Conservation (phyloP, 2,113 vertebrate species). For the Loxodonta africana region DNA sequence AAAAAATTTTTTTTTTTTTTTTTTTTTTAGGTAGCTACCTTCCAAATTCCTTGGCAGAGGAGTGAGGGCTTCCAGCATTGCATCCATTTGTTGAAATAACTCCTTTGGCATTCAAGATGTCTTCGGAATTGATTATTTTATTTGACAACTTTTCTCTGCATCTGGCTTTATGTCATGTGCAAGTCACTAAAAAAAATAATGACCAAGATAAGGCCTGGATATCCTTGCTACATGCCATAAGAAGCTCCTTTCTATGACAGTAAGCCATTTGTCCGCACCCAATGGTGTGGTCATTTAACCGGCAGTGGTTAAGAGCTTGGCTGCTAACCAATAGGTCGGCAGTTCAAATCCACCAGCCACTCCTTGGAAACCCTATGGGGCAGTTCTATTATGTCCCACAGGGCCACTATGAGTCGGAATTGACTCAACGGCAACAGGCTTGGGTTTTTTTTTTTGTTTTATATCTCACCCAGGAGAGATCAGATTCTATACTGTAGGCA, state of each 20-base stretch:
- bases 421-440: too few relatives aligned
- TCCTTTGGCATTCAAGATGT: not conserved
- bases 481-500: not conserved
- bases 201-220: not conserved
- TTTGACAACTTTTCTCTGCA: conserved; percentile 32
- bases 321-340: too few relatives aligned
- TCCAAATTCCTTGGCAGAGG: too few relatives aligned
- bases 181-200: conserved; percentile 31
- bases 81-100: too few relatives aligned
- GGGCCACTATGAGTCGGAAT: too few relatives aligned
- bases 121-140: conserved; percentile 10
- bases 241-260: not conserved
- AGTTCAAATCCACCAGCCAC: too few relatives aligned
- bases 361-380: too few relatives aligned
- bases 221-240: not conserved
- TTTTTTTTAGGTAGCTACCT: too few relatives aligned
- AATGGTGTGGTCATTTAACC: not conserved
- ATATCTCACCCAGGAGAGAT: not conserved
- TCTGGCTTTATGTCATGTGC: not conserved
- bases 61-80: too few relatives aligned
- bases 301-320: not conserved
- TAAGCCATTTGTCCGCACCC: not conserved
- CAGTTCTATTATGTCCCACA: too few relatives aligned
- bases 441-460: not conserved
- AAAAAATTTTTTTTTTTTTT: too few relatives aligned